These are phyloP conservation scores for Euleptes europaea DNA, from an alignment of 2,113 vertebrate species.

Conservation along the genomic window DNA sequence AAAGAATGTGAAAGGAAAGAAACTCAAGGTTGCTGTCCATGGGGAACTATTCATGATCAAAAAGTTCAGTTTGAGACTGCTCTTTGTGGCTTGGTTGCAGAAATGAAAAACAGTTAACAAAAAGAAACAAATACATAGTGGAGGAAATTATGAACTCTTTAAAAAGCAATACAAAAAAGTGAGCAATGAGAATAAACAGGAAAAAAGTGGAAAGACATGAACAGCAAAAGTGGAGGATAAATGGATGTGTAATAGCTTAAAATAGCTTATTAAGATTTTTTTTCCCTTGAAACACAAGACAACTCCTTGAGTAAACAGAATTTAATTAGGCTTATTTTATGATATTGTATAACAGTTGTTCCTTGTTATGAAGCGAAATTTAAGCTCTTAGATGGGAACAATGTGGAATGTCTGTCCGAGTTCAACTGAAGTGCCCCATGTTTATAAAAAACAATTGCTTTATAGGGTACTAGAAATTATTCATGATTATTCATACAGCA, in stretches of 20 bases:
- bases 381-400: not conserved
- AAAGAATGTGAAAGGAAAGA: not conserved
- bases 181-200: constrained; percentile 7
- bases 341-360: not conserved
- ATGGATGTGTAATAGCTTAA: not conserved
- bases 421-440: not conserved
- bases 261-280: not conserved
- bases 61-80: not conserved
- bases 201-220: not conserved
- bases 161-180: not conserved
- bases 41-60: not conserved
- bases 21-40: not conserved
- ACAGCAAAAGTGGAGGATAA: not conserved
- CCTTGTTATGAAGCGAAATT: not conserved
- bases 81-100: not conserved
- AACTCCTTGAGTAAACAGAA: not conserved
- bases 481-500: not conserved
- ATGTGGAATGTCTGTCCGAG: not conserved
- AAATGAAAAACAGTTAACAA: not conserved
- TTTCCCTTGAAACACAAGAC: not conserved
- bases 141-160: not conserved
- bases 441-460: not conserved
- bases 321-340: not conserved
- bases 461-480: not conserved
- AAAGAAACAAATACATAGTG: not conserved